Evolutionary conservation across 2,888 invertebrate genomes (phyloP), one percentile per base, ranked within the genome.

Genomic region (Cheiracanthium punctorium): DNA sequence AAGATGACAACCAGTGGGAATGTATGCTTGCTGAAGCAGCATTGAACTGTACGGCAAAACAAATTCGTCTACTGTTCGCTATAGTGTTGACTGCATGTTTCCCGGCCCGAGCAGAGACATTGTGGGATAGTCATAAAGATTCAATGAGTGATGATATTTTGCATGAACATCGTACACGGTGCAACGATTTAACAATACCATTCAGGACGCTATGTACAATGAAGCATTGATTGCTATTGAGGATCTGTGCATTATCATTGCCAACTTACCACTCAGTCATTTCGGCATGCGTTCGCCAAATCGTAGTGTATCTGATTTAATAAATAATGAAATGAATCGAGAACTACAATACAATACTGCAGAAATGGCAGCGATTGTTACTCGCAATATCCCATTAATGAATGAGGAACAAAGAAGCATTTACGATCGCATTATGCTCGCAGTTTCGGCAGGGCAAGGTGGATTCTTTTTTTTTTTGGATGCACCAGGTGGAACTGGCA

Each of bases 391-490:
- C 28, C 71, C 28, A 71, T 43, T 71, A 28, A 41, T 71, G 71
- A 43, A 41, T 37, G 71, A 71, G 5, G 69, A 64, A 24, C 64
- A 64, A 28, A 64, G 64, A 64, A 64, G 4, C 20, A 28, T 64
- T 20, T 64, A 64, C 48, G 48, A 48, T 17, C 20, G 24, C 64
- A 48, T 48, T 17, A 48, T 48, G 48, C 17, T 17, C 12, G 17
- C 17, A 20, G 28, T 64, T 24, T 24, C 24, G n/a, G 28, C 64
- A 28, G 52, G 24, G 14, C 20, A 28, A 24, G 64, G 64, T 28
- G 64, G 64, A 29, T 24, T 69, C 71, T 41, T 71, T 70, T 89
- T 91, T 88, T 69, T 92, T n/a, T n/a, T n/a, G n/a, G n/a, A n/a
- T n/a, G n/a, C n/a, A n/a, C n/a, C n/a, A n/a, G n/a, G n/a, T n/a